phyloP scores from a whole-genome alignment of 2,797 vertebrate genomes.

The Sebastes melanostomus region DNA sequence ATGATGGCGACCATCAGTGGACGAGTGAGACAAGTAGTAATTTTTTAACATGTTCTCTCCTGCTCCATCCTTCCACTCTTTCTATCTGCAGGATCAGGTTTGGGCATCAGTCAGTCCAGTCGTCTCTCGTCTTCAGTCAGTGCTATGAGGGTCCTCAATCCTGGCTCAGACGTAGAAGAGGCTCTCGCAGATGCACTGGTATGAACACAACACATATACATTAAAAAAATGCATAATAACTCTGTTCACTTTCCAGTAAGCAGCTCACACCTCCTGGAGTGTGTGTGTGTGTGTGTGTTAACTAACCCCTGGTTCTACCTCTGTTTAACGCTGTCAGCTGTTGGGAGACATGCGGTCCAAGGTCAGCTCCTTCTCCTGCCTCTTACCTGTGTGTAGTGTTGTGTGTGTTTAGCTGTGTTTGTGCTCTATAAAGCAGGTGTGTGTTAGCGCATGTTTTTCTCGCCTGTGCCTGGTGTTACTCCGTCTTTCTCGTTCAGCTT shows the following conservation, averaged over 20 bases:
- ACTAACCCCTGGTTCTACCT: slow-evolving; percentile 76
- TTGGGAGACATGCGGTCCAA: slow-evolving; percentile 99
- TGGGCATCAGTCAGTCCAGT: slow-evolving; percentile 93
- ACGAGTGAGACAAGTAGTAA: not conserved
- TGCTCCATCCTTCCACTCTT: slow-evolving; percentile 3
- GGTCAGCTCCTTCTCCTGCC: slow-evolving; percentile 83
- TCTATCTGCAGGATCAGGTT: slow-evolving; percentile 82
- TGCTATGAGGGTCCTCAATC: slow-evolving; percentile 96
- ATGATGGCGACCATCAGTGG: slow-evolving; percentile 7
- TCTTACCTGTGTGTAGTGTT: slow-evolving; percentile 49
- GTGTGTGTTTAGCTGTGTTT: slow-evolving; percentile 17
- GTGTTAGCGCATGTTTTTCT: slow-evolving; percentile 17
- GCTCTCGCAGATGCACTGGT: slow-evolving; percentile 97
- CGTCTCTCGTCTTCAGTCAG: slow-evolving; percentile 95
- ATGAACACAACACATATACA: slow-evolving; percentile 44
- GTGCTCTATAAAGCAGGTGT: not conserved
- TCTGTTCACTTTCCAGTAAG: not conserved
- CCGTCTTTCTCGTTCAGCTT: not conserved
- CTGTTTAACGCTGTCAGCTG: slow-evolving; percentile 95
- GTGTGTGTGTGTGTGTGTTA: slow-evolving; percentile 39
- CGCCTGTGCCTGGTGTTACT: not conserved
- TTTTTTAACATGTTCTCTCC: not conserved
- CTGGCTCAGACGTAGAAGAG: slow-evolving; percentile 95
- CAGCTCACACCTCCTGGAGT: slow-evolving; percentile 29
- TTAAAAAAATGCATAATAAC: not conserved